Conservation (phyloP, 2,888 invertebrate species). For the Dendrolimus houi region DNA sequence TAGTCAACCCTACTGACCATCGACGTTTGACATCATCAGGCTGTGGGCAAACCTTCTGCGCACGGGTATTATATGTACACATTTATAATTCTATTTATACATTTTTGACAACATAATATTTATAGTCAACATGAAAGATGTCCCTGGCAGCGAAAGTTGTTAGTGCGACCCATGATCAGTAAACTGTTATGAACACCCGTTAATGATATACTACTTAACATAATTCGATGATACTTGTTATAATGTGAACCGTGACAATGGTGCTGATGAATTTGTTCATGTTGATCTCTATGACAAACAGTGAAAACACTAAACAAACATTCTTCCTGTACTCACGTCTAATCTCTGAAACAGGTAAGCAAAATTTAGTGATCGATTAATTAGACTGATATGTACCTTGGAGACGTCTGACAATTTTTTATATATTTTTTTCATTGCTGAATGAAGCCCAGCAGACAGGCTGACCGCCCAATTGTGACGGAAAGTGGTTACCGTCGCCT, state of each 20-base stretch:
- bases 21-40: no score
- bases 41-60: no score
- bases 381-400: no score
- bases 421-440: no score
- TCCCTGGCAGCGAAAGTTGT: conserved; percentile 28
- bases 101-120: neutral
- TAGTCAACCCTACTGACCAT: no score
- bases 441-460: no score
- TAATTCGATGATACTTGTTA: conserved; percentile 32
- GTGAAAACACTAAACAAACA: conserved; percentile 62
- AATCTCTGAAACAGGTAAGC: conserved; percentile 74
- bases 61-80: neutral
- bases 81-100: neutral
- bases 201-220: conserved; percentile 25
- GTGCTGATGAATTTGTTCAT: conserved; percentile 35
- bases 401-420: no score
- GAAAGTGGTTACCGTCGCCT: no score
- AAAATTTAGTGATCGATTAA: conserved; percentile 9
- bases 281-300: conserved; percentile 42
- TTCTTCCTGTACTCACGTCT: conserved; percentile 71
- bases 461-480: no score
- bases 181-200: conserved; percentile 72
- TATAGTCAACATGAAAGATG: neutral
- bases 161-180: conserved; percentile 45
- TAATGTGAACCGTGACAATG: conserved; percentile 34